A percentile compares a stretch with the other conserved stretches of the same genome.
Conservation (phyloP, 2,888 invertebrate genomes). For the Chromoteleia sp. region DNA sequence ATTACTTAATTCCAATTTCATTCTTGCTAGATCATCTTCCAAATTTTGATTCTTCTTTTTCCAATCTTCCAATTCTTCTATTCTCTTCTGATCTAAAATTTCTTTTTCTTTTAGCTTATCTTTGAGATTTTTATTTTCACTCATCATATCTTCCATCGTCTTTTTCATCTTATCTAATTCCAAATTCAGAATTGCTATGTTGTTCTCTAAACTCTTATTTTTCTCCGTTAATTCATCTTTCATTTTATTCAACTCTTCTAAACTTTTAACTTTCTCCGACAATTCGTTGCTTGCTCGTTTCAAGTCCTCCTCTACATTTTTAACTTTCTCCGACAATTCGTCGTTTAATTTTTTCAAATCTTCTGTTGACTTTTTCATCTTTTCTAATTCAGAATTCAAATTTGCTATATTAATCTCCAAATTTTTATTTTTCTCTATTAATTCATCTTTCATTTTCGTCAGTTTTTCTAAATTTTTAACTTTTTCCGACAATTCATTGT, state of each 20-base stretch:
- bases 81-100: slow-evolving; percentile 42
- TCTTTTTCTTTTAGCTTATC: slow-evolving; percentile 67
- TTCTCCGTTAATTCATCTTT: slow-evolving; percentile 1
- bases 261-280: neutral
- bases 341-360: neutral
- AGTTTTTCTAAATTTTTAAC: slow-evolving; percentile 66
- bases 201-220: slow-evolving; percentile 36
- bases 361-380: neutral
- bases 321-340: slow-evolving; percentile 26
- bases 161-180: slow-evolving; percentile 14
- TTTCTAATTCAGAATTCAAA: neutral
- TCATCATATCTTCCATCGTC: slow-evolving; percentile 1
- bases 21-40: slow-evolving; percentile 14
- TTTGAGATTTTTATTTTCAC: slow-evolving; percentile 69
- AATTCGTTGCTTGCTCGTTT: neutral
- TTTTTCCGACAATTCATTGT: slow-evolving; percentile 52
- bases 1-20: slow-evolving; percentile 23
- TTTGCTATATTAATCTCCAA: neutral
- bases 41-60: slow-evolving; percentile 54
- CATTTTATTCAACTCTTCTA: neutral
- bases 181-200: slow-evolving; percentile 47
- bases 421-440: neutral
- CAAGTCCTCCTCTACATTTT: slow-evolving; percentile 35
- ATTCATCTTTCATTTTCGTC: slow-evolving; percentile 21
- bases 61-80: slow-evolving; percentile 38